phyloP scores from a whole-genome alignment of 2,113 vertebrate species.

The Cettia cetti region DNA sequence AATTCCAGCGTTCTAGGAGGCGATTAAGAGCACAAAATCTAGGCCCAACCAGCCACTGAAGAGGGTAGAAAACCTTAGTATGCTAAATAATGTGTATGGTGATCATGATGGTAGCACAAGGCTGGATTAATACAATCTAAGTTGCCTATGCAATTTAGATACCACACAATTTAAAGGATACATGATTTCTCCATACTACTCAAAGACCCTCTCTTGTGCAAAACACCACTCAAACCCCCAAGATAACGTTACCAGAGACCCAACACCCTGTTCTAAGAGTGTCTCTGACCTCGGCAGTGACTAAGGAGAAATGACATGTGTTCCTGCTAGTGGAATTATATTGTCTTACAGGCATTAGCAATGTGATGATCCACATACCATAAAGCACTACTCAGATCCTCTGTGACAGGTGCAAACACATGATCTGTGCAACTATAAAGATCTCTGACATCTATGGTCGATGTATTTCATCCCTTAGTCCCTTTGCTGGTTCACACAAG shows the following conservation, averaged over 20 bases:
- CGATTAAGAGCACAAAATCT: background rate
- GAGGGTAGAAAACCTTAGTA: background rate
- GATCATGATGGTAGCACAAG: background rate
- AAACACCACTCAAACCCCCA: background rate
- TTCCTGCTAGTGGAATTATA: constrained; percentile 22
- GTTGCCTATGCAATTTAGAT: background rate
- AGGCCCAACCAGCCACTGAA: background rate
- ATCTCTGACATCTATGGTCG: background rate
- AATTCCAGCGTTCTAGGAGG: background rate
- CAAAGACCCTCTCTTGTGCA: background rate
- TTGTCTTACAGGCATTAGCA: constrained; percentile 50
- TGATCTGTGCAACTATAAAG: constrained; percentile 6
- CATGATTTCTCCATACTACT: background rate
- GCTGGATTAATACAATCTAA: background rate
- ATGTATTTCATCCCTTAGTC: background rate
- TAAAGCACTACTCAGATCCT: constrained; percentile 16
- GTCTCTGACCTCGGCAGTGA: constrained; percentile 22
- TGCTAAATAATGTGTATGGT: background rate
- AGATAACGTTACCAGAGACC: background rate
- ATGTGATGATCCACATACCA: constrained; percentile 23
- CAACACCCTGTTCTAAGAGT: background rate
- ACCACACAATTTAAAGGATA: background rate
- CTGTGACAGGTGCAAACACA: constrained; percentile 51
- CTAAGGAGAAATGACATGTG: constrained; percentile 21
- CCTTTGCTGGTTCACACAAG: background rate